Percentiles rank a stretch among this genome's conserved stretches.
phyloP scores from a whole-genome alignment of 2,888 invertebrate genomes.

The Euplagia quadripunctaria region DNA sequence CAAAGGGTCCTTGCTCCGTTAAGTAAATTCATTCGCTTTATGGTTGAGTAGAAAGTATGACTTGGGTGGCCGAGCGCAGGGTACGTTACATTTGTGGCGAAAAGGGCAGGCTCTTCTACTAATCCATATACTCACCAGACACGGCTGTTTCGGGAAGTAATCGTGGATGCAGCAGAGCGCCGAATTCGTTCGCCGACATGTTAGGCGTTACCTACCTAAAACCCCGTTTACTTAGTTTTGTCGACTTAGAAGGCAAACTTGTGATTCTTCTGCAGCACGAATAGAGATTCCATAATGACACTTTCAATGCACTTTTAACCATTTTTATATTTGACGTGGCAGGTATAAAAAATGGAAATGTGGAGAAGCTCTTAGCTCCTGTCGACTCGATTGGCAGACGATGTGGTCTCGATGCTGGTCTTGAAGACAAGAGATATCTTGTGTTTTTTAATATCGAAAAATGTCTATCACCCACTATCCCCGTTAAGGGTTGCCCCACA shows the following conservation, averaged over 20 bases:
- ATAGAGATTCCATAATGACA: too few species aligned
- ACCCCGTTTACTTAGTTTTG: not conserved
- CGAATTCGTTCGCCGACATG: not conserved
- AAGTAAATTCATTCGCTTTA: too few species aligned
- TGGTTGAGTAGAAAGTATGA: too few species aligned
- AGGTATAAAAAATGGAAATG: slow-evolving; percentile 92
- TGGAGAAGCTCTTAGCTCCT: slow-evolving; percentile 91
- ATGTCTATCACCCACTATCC: slow-evolving; percentile 91
- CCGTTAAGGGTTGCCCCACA: slow-evolving; percentile 93
- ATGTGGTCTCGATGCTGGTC: slow-evolving; percentile 92
- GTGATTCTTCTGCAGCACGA: not conserved
- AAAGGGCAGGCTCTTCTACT: too few species aligned
- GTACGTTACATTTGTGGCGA: too few species aligned
- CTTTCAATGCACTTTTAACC: not conserved
- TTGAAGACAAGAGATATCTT: slow-evolving; percentile 90
- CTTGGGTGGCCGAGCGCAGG: too few species aligned
- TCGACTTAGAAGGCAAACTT: not conserved
- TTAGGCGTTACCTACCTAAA: not conserved
- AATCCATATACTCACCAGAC: too few species aligned
- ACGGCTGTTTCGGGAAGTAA: too few species aligned
- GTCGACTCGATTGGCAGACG: slow-evolving; percentile 93
- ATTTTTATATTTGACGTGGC: slow-evolving; percentile 47
- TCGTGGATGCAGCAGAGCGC: too few species aligned
- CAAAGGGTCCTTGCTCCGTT: too few species aligned
- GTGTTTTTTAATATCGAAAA: slow-evolving; percentile 94